Evolutionary conservation across 2,797 vertebrate genomes (phyloP).

Genomic region (Lophura swinhoii): DNA sequence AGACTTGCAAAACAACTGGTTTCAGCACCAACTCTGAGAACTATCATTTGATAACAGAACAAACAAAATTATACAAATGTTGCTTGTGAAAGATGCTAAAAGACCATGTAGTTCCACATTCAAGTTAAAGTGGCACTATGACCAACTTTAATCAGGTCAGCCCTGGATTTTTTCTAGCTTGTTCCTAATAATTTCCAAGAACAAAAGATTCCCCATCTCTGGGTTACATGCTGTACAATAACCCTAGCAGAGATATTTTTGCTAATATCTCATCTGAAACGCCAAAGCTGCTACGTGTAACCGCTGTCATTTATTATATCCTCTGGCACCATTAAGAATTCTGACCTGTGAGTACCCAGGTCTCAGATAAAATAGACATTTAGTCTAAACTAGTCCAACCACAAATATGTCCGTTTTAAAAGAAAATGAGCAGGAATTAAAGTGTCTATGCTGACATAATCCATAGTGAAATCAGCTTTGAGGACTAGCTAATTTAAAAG

Average conservation of each 20-base stretch:
- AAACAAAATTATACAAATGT: neutral
- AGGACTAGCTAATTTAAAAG: conserved; percentile 17
- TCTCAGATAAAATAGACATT: neutral
- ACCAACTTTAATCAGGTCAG: neutral
- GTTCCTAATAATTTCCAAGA: neutral
- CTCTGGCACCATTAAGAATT: neutral
- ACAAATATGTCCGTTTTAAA: neutral
- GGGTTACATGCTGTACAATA: neutral
- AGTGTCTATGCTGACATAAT: neutral
- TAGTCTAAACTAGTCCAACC: neutral
- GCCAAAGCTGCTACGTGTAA: neutral
- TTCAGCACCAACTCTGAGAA: neutral
- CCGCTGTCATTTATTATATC: neutral
- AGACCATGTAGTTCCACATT: neutral
- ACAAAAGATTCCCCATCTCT: neutral
- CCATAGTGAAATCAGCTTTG: neutral
- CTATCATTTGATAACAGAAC: neutral
- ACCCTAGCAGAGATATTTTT: neutral
- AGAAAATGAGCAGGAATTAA: neutral
- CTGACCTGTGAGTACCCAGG: neutral
- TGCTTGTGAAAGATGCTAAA: neutral
- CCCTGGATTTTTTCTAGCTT: neutral
- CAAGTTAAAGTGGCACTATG: neutral
- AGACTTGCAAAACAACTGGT: neutral
- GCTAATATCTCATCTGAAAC: neutral